A percentile compares a stretch with the other conserved stretches of the same genome.
These are phyloP conservation scores for Idaea biselata DNA, from an alignment of 2,888 invertebrate species.

Conservation along the genomic window DNA sequence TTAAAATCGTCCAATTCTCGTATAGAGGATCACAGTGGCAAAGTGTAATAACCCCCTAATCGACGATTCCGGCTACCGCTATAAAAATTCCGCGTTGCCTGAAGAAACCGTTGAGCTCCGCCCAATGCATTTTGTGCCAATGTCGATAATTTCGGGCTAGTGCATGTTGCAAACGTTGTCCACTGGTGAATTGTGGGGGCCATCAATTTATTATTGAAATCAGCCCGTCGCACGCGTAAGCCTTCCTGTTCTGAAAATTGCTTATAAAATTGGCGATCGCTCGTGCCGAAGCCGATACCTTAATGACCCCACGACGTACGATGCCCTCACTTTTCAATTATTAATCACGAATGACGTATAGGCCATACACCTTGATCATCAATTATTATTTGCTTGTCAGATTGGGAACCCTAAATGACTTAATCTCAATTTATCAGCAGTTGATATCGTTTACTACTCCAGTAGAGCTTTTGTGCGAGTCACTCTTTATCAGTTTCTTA, in stretches of 20 bases:
- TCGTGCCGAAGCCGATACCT: conserved; percentile 53
- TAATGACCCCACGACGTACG: conserved; percentile 64
- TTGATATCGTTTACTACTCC: background rate
- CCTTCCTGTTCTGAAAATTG: conserved; percentile 68
- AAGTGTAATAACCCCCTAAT: conserved; percentile 61
- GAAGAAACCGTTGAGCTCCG: conserved; percentile 66
- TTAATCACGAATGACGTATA: conserved; percentile 59
- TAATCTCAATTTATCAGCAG: background rate
- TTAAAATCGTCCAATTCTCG: conserved; percentile 33
- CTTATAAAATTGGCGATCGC: conserved; percentile 73
- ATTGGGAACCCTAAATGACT: background rate
- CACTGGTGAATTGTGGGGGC: conserved; percentile 56
- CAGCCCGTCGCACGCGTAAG: conserved; percentile 60
- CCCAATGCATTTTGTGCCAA: conserved; percentile 62
- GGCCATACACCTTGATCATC: conserved; percentile 32
- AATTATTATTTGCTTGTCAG: conserved; percentile 33
- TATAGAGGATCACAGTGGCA: conserved; percentile 38
- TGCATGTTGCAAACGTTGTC: conserved; percentile 56
- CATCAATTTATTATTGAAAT: conserved; percentile 79
- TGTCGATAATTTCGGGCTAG: conserved; percentile 73
- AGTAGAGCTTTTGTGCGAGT: background rate
- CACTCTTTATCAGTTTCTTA: background rate
- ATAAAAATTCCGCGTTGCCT: conserved; percentile 58
- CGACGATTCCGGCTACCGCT: conserved; percentile 60
- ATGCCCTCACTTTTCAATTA: conserved; percentile 64